Conservation (phyloP, 2,888 invertebrate species). For the Polyploca ridens region DNA sequence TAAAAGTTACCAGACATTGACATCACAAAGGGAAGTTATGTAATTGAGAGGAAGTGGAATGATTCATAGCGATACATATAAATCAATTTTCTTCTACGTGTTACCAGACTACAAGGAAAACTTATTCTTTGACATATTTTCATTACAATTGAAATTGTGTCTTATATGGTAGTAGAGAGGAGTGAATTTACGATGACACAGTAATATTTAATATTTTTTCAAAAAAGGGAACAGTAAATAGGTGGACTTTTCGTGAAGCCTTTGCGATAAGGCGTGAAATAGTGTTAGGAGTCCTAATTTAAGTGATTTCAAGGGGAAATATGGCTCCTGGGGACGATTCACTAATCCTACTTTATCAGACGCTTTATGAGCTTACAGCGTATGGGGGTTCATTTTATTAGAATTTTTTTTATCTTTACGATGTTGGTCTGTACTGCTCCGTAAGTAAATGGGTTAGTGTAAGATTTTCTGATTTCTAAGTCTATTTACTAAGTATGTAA, state of each 20-base stretch:
- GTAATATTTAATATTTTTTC: constrained; percentile 17
- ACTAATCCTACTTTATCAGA: constrained; percentile 49
- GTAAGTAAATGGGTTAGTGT: background rate
- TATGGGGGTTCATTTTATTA: constrained; percentile 3
- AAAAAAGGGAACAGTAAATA: constrained; percentile 36
- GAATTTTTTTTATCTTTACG: constrained; percentile 1
- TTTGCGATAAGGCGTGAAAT: constrained; percentile 65
- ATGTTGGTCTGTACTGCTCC: background rate
- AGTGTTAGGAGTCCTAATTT: constrained; percentile 60
- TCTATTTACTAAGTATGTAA: background rate
- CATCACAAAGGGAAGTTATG: constrained; percentile 25
- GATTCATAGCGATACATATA: constrained; percentile 55
- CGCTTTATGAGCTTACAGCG: constrained; percentile 33
- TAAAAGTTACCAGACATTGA: constrained; percentile 17
- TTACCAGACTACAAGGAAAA: constrained; percentile 28
- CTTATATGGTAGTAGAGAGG: rapidly evolving
- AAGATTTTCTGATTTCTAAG: background rate
- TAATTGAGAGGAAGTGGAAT: constrained; percentile 45
- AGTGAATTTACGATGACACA: constrained; percentile 17
- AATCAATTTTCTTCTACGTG: constrained; percentile 60
- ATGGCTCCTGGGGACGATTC: constrained; percentile 46
- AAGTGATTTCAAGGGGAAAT: constrained; percentile 65
- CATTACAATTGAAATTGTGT: background rate
- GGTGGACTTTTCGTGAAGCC: constrained; percentile 41
- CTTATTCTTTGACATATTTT: constrained; percentile 31